Evolutionary conservation across 37 sponge, comb jelly and placozoan species (phyloP).

Genomic region (Geodia barretti): DNA sequence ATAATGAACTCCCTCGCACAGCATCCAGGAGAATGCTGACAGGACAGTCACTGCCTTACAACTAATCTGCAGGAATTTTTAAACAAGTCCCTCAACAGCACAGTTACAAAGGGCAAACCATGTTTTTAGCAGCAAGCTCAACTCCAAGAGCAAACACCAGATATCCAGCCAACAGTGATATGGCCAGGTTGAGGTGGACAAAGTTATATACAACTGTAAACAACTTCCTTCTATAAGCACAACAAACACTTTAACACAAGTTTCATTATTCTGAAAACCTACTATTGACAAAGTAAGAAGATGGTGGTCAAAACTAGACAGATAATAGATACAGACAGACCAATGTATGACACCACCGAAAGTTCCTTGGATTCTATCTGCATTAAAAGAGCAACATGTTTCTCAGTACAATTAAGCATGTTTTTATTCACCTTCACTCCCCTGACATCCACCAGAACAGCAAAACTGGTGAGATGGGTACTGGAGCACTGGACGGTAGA

Average conservation of each 20-base stretch:
- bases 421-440: neutral
- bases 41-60: constrained; percentile 19
- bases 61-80: neutral
- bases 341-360: neutral
- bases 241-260: too few species aligned
- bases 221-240: neutral
- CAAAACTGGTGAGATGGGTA: neutral
- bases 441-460: neutral
- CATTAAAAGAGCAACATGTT: neutral
- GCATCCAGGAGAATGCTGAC: constrained; percentile 35
- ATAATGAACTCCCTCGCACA: constrained; percentile 34
- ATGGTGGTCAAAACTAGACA: neutral
- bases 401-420: neutral
- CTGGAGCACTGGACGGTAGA: neutral
- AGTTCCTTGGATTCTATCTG: neutral
- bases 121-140: neutral
- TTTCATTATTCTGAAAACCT: neutral
- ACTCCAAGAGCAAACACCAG: constrained; percentile 13
- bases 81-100: neutral
- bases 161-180: neutral
- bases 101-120: neutral
- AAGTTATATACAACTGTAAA: neutral
- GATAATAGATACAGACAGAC: neutral
- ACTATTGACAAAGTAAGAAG: neutral
- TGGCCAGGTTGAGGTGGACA: constrained; percentile 20